Base-by-base conservation (phyloP, 2,888 invertebrate genomes). In the Sympetrum striolatum region DNA sequence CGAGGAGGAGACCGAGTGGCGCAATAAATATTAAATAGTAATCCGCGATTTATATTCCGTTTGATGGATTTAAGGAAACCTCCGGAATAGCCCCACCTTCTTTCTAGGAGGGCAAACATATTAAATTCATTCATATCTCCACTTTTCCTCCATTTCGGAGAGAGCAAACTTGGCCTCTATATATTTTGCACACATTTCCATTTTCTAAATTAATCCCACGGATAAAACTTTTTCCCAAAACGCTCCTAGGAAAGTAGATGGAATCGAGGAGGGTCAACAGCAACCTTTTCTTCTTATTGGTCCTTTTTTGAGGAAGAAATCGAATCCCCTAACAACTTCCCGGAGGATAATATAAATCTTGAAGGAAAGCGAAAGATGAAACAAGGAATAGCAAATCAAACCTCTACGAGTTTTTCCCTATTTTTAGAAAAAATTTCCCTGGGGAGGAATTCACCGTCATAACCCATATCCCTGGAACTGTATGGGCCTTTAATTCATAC, bases 11-110 rank as follows among this genome's bases (percentile, higher is more conserved):
- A 44, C 18, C 53, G 53, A 58, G 60, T 39, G 37, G 12, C 37
- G 37, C 37, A 39, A 86, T 86, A 86, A 86, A 86, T 86, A 64
- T 86, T 86, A 86, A 86, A 58, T 53, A 60, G 86, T 60, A 86
- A 86, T 86, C 86, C 37, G 37, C 86, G 37, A 60, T 86, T 86
- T 86, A 86, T 86, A 86, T 86, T 86, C 86, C 60, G 60, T 60
- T 35, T 60, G 86, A 86, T 60, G n/a, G 86, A 18, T 18, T 53
- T 53, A 53, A 53, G 60, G n/a, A 60, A 37, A 86, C 37, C 25
- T 86, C 86, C 31, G 37, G 0, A 15, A 37, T 60, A 14, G 22
- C 37, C 12, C 37, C 60, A 2, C 25, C 31, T 31, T 25, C 31
- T 73, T 31, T 14, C 73, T 73, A 31, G 64, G 22, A 64, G 5